Conservation (phyloP, 2,888 invertebrate genomes). For the Trissolcus japonicus region DNA sequence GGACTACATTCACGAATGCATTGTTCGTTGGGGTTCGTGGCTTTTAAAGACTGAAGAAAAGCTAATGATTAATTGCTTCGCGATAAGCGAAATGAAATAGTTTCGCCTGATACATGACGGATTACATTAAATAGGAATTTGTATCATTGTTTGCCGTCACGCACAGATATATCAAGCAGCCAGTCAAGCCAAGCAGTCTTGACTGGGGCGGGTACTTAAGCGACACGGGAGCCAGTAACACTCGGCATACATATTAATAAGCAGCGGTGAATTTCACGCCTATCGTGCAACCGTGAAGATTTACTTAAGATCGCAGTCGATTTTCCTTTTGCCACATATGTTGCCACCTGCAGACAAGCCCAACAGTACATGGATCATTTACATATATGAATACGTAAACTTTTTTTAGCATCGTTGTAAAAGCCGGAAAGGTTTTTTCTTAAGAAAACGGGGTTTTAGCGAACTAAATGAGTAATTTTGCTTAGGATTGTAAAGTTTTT, state of each 20-base stretch:
- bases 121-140: constrained; percentile 54
- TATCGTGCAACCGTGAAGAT: constrained; percentile 72
- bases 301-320: constrained; percentile 68
- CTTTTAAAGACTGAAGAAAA: constrained; percentile 16
- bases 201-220: constrained; percentile 42
- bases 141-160: constrained; percentile 54
- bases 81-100: constrained; percentile 44
- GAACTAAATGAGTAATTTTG: constrained; percentile 16
- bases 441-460: constrained; percentile 26
- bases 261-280: constrained; percentile 71
- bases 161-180: constrained; percentile 49
- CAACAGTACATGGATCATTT: constrained; percentile 56
- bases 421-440: constrained; percentile 30
- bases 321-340: constrained; percentile 64
- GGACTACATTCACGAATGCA: constrained; percentile 18
- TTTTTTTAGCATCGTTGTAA: constrained; percentile 57
- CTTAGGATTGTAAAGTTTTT: no score
- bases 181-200: constrained; percentile 40
- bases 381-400: constrained; percentile 62
- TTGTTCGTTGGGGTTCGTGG: constrained; percentile 3
- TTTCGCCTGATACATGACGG: constrained; percentile 39
- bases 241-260: constrained; percentile 72
- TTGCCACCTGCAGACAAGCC: constrained; percentile 47
- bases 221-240: constrained; percentile 58
- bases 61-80: constrained; percentile 24